phyloP scores from a whole-genome alignment of 92 coral and sea anemone genomes.

The Epizoanthus scotinus region DNA sequence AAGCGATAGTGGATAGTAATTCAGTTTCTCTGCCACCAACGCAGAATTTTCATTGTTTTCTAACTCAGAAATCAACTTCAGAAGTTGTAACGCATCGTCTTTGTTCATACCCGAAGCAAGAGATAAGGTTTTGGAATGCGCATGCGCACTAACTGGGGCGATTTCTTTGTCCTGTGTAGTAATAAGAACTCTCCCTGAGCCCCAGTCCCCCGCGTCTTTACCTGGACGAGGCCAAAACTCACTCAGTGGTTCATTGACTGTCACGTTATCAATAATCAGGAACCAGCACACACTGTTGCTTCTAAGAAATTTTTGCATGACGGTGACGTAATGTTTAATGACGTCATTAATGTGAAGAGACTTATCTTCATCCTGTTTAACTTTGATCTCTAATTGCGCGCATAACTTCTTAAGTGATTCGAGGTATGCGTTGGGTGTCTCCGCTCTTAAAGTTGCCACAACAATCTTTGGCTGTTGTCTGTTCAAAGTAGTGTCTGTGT shows the following conservation, averaged over 20 bases:
- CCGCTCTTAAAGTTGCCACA: constrained; percentile 78
- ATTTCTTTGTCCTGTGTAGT: constrained; percentile 89
- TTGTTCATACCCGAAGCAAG: constrained; percentile 77
- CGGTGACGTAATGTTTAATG: constrained; percentile 43
- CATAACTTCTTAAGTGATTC: constrained; percentile 63
- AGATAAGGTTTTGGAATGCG: constrained; percentile 52
- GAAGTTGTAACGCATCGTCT: constrained; percentile 67
- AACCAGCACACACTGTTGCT: constrained; percentile 61
- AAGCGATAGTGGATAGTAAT: constrained; percentile 80
- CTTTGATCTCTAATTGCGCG: constrained; percentile 46
- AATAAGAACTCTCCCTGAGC: constrained; percentile 74
- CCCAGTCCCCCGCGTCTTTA: constrained; percentile 67
- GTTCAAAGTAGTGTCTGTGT: background rate
- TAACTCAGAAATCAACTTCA: constrained; percentile 60
- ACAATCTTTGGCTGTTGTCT: constrained; percentile 24
- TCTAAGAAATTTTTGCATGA: constrained; percentile 49
- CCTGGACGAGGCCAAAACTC: constrained; percentile 84
- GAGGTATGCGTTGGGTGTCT: constrained; percentile 65
- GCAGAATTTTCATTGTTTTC: constrained; percentile 51
- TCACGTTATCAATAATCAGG: constrained; percentile 76
- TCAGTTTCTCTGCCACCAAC: constrained; percentile 47
- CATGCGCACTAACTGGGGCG: constrained; percentile 63
- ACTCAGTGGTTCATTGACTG: constrained; percentile 57
- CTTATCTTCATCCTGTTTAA: constrained; percentile 18
- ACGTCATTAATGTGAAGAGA: constrained; percentile 25